Conservation (phyloP, 2,797 vertebrate species). For the Gambelia wislizenii region DNA sequence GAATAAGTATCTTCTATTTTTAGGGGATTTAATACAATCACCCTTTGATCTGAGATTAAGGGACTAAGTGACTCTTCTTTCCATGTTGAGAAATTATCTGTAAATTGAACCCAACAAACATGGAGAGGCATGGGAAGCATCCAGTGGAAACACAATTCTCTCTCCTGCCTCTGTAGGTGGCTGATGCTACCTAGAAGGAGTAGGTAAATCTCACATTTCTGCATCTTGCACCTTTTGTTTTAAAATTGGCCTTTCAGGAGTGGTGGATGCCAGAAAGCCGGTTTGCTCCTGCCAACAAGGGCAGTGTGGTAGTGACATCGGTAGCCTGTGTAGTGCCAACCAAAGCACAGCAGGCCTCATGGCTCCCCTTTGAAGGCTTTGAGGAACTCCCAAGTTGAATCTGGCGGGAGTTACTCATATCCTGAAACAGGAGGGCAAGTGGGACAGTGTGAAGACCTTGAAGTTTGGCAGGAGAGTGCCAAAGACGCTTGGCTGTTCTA, state of each 20-base stretch:
- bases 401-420: constrained; percentile 10
- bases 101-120: not conserved
- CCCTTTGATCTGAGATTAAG: too few species aligned
- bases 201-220: accelerated
- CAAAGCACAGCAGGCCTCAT: not conserved
- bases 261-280: not conserved
- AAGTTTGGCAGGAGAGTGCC: too few species aligned
- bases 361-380: not conserved
- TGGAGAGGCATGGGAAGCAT: not conserved
- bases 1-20: not conserved
- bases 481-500: not conserved
- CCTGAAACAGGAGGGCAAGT: not conserved
- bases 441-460: not conserved
- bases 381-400: not conserved
- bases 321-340: not conserved
- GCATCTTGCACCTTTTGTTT: too few species aligned
- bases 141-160: not conserved
- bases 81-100: not conserved
- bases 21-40: not conserved
- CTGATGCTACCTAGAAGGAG: not conserved
- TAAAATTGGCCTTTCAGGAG: not conserved
- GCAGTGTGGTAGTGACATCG: not conserved
- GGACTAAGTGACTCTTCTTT: not conserved
- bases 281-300: not conserved
- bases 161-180: not conserved